These are phyloP conservation scores for Papilio polytes DNA, from an alignment of 1,140 invertebrate genomes.

Conservation along the genomic window DNA sequence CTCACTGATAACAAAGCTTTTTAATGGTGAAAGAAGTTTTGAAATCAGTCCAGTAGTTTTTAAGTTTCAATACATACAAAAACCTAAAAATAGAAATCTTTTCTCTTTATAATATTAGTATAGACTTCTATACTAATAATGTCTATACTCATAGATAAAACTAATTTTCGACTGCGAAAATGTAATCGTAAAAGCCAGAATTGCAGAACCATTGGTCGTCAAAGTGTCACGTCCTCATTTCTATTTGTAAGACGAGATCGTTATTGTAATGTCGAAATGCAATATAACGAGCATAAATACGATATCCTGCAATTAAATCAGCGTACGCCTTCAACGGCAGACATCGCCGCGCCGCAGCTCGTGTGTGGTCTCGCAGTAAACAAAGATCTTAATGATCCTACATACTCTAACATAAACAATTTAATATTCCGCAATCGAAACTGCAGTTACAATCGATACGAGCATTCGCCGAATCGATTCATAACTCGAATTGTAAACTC, in stretches of 20 bases:
- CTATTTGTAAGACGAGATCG: constrained; percentile 39
- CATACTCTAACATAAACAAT: constrained; percentile 69
- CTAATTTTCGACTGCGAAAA: too few species aligned
- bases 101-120: too few species aligned
- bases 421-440: constrained; percentile 76
- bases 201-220: background rate
- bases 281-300: constrained; percentile 76
- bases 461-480: constrained; percentile 60
- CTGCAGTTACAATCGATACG: constrained; percentile 69
- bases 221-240: background rate
- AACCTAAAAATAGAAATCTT: too few species aligned
- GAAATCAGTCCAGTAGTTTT: too few species aligned
- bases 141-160: too few species aligned
- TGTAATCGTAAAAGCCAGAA: too few species aligned
- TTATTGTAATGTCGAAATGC: constrained; percentile 58
- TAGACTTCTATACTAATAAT: too few species aligned
- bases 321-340: constrained; percentile 68
- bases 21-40: too few species aligned
- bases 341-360: constrained; percentile 59
- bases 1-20: too few species aligned
- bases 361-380: constrained; percentile 78
- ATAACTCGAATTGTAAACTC: constrained; percentile 43
- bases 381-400: constrained; percentile 75
- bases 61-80: too few species aligned
- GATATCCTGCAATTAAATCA: constrained; percentile 80